Conservation (phyloP, 2,113 vertebrate genomes). For the Chaetorhynchus papuensis region DNA sequence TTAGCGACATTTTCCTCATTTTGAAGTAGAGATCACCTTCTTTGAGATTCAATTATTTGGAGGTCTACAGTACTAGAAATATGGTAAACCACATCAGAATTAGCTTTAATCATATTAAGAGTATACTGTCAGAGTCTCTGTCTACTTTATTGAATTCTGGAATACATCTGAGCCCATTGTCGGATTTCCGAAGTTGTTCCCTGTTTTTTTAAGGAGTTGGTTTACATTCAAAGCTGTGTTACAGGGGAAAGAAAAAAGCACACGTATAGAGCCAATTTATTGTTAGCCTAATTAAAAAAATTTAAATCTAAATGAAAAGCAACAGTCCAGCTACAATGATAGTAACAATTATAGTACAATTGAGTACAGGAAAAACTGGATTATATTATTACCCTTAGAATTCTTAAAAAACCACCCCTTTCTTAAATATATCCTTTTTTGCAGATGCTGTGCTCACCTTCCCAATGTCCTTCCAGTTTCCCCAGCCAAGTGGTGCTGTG, state of each 20-base stretch:
- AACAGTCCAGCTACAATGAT: neutral
- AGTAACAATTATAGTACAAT: neutral
- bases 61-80: neutral
- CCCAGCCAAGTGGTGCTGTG: neutral
- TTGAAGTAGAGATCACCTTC: neutral
- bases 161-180: neutral
- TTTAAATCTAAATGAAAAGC: neutral
- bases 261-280: neutral
- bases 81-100: neutral
- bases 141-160: neutral
- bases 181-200: neutral
- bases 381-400: neutral
- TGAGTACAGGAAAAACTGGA: neutral
- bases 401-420: fast-evolving
- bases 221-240: neutral
- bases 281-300: neutral
- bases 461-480: neutral
- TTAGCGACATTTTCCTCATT: neutral
- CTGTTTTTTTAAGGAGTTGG: neutral
- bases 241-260: neutral
- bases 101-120: neutral
- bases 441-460: neutral
- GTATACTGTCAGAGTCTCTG: neutral
- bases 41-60: neutral
- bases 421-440: neutral